Evolutionary conservation across 2,888 invertebrate species (phyloP), one percentile per base, ranked within the genome.

Genomic region (Drosophila ezoana): DNA sequence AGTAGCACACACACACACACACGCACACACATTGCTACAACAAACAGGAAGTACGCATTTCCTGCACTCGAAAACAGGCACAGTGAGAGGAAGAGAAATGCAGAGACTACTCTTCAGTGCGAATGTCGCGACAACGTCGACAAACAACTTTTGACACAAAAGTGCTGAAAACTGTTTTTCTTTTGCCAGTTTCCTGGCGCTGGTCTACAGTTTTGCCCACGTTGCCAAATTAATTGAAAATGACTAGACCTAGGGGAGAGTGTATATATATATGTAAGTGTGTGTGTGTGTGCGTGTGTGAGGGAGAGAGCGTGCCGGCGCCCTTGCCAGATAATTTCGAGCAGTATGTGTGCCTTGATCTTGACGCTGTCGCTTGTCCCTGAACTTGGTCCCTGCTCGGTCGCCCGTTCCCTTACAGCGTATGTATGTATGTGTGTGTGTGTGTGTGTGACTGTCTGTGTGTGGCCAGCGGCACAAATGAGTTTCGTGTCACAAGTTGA

Each of bases 401-500:
- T 33, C 38, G 44, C 59, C 59, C 10, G 20, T 56, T 23, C 41
- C 32, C 43, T 53, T 18, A 8, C 28, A 43, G 28, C 13, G 4
- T 13, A 10, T 11, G 13, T 35, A 11, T 35, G 10, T 49, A 18
- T 40, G 45, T 52, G 9, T 40, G 33, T 11, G 33, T 35, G 35
- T 40, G 16, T 52, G 40, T 8, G 18, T 41, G 62, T 18, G 40
- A 28, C 28, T 52, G 28, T 53, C 23, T 54, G 35, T 54, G 57
- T 47, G 56, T 60, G 63, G 51, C 20, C 71, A 59, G 52, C 65
- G 59, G 69, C 67, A 66, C 80, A 76, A 87, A 85, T 85, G 80
- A 87, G 87, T 84, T 87, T 77, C 79, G 86, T 87, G 87, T 87
- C 87, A 86, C 77, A 87, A 86, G 87, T 84, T 84, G 87, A 87